Evolutionary conservation across 2,113 vertebrate species (phyloP), one percentile per base, ranked within the genome.

Genomic region (Nanorana parkeri): DNA sequence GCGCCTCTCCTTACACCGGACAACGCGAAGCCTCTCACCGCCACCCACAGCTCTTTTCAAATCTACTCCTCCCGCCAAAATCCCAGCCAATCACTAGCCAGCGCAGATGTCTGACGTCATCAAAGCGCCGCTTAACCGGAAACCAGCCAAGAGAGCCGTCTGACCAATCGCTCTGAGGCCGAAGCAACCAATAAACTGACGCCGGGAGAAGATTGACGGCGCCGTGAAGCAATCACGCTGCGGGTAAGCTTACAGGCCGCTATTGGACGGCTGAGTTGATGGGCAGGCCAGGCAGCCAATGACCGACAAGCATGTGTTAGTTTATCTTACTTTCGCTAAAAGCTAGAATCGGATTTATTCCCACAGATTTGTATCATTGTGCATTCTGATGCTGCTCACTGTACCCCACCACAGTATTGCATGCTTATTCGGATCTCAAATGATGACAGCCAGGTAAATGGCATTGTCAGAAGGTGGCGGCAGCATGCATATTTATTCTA

Each of bases 51-150:
- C 17, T 20, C 26, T 26, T 15, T 75, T 82, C 61, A 82, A 82
- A 82, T 47, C 15, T 8, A n/a, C 61, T 82, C 80, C 41, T 58
- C 80, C 80, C 80, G 80, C 80, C 80, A 56, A 58, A 82, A 65
- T 15, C 0, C n/a, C 11, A 29, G 21, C 80, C 80, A 75, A 82
- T 82, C 28, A 13, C n/a, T 3, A 5, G 11, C 28, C 61, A 16
- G 11, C 41, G 41, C 41, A 11, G 2, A 47, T 0, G 10, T 1
- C 6, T 47, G 1, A 10, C 41, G 41, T 11, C 11, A 10, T 15
- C 41, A 47, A 2, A 11, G 41, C 5, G 2, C 7, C 1, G 66
- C 2, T 29, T 20, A 41, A 17, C 8, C 19, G n/a, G 4, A 26
- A 55, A 0, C 0, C 63, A 55, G 19, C 65, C 64, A 68, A 29